Base-by-base conservation (phyloP, 2,113 vertebrate genomes). In the Thinocorus orbignyianus region DNA sequence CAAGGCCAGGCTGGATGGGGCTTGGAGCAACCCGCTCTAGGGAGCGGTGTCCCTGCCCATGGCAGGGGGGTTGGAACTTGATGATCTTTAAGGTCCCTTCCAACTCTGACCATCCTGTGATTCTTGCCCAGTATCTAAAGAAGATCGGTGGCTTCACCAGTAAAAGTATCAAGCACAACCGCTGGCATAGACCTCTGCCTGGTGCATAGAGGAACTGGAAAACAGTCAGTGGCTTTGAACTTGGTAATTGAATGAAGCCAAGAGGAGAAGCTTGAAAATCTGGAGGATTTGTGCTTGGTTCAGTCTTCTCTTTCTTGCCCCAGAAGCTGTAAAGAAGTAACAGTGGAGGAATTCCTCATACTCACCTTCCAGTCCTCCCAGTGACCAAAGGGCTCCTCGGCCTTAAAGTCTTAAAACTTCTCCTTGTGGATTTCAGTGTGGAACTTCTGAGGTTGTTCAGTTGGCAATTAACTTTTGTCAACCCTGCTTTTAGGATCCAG, bases 401-500 rank as follows among this genome's bases (percentile, higher is more conserved):
- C 42, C 18, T 78, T 35, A 0, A 7, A 1, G 6, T 17, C 77
- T 11, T 42, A 7, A 39, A 35, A 31, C 8, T 49, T 37, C 6
- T 37, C 17, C 31, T 57, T 39, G 6, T 26, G 4, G 22, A 23
- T 16, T 41, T n/a, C 4, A 4, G 13, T 22, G 28, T 42, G 3
- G 15, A 28, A 15, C 23, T 25, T 25, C 3, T n/a, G 35, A 44
- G 31, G 6, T 3, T 68, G 13, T 33, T 77, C 4, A 12, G 35
- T 28, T 33, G 58, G 11, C 8, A 25, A 7, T 17, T 66, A 24
- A 86, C 62, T 37, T 18, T 48, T 37, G 9, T 66, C 52, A 46
- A 22, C 86, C 5, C 46, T 48, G 52, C 17, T 93, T 91, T 65
- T 86, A 99, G 99, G 99, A 99, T 88, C 99, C 99, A 7, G 99